Base-by-base conservation (phyloP, 1,140 invertebrate genomes). In the Platorchestia sp. region DNA sequence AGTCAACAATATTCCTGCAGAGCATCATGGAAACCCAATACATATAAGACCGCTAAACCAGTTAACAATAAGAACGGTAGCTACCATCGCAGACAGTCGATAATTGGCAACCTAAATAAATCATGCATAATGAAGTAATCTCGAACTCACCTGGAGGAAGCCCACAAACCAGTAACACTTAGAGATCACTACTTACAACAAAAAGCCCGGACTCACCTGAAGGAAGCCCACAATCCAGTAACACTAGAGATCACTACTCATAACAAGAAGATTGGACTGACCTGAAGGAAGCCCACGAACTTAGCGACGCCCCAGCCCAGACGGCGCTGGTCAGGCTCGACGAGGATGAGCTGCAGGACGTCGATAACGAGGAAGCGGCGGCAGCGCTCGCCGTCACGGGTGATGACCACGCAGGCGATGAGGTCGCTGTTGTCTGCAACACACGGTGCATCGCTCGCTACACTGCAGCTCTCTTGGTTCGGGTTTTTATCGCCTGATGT, bases 271-370 rank as follows among this genome's bases (percentile, higher is more conserved):
- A 10, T 27, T 27, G 36, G n/a, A 47, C 45, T 93, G 43, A 97
- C 97, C 97, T 98, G 98, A 41, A 98, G 97, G 95, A 97, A 97
- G 87, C 98, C 98, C 40, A 96, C 99, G 96, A 99, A 98, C 97
- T 99, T 99, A 0, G 99, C 99, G 0, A 99, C 98, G 14, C 99
- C 99, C 99, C 99, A 99, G 0, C 99, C 99, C 43, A 99, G 97
- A 95, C 98, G 98, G 96, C 98, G 98, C 14, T 98, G 98, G 97
- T 99, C 99, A 0, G 99, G 99, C 97, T 99, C 99, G 0, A 99
- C 99, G 0, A 99, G 97, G 95, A 99, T 99, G 93, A 99, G 97
- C 97, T 99, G 99, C 42, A 99, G 98, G 7, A 98, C 98, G 97
- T 99, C 99, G 86, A 99, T 99, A 0, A 99, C 99, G 43, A 99